Conservation (phyloP, 2,888 invertebrate species). For the Lissonota sp. region DNA sequence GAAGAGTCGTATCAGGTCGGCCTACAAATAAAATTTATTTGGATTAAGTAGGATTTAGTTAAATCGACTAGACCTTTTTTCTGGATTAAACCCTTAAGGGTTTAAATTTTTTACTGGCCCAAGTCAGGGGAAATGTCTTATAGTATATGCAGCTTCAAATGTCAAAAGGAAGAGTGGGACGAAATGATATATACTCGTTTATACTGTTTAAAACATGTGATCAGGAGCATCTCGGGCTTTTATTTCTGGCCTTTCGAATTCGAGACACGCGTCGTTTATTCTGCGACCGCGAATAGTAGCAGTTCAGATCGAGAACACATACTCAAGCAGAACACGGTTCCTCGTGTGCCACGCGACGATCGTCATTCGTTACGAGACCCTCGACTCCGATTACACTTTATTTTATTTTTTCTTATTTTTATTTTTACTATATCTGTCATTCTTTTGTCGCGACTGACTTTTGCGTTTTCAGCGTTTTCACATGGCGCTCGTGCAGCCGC, state of each 20-base stretch:
- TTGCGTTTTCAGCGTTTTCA: conserved; percentile 43
- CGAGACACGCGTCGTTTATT: conserved; percentile 54
- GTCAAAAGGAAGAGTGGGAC: not conserved
- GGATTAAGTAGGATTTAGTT: too few species aligned
- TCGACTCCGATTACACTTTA: conserved; percentile 51
- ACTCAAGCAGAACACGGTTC: not conserved
- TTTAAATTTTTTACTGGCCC: too few species aligned
- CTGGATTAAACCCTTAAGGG: too few species aligned
- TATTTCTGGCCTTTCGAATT: conserved; percentile 59
- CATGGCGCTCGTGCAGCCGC: conserved; percentile 12
- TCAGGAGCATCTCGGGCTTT: conserved; percentile 16
- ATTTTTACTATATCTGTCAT: not conserved
- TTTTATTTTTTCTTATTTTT: conserved; percentile 2
- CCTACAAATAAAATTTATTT: too few species aligned
- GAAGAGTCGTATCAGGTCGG: too few species aligned
- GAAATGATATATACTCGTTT: not conserved
- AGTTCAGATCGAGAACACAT: conserved; percentile 8
- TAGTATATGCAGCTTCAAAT: not conserved
- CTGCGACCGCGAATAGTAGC: conserved; percentile 15
- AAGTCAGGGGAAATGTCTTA: too few species aligned
- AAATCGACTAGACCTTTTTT: too few species aligned
- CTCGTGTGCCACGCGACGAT: conserved; percentile 26
- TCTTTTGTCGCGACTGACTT: conserved; percentile 8
- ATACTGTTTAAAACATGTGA: not conserved
- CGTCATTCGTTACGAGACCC: conserved; percentile 26